Percentiles rank a stretch among this genome's conserved stretches.
Conservation (phyloP, 2,888 invertebrate species). For the Pseudanteris insignis region DNA sequence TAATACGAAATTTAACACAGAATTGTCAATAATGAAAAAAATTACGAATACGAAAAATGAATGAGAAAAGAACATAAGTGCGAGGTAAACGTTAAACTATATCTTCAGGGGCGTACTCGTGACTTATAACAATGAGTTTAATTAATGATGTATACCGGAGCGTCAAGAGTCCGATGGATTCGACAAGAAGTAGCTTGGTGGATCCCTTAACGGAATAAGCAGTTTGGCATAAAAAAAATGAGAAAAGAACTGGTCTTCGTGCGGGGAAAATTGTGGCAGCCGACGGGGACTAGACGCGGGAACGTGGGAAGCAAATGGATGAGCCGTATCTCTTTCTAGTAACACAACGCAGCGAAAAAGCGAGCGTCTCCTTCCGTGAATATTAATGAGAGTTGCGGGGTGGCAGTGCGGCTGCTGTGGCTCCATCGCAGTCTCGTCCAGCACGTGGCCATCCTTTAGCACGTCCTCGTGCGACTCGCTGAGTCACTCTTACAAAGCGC, state of each 20-base stretch:
- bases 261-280: too few species aligned
- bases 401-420: conserved; percentile 46
- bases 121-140: too few species aligned
- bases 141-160: too few species aligned
- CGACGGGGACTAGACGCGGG: too few species aligned
- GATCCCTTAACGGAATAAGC: conserved; percentile 16
- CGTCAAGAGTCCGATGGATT: too few species aligned
- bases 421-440: conserved; percentile 47
- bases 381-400: conserved; percentile 58
- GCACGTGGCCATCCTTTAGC: conserved; percentile 53
- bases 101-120: too few species aligned
- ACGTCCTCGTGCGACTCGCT: conserved; percentile 48
- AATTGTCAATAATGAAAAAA: too few species aligned
- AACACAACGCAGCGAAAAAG: conserved; percentile 61
- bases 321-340: conserved; percentile 60
- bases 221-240: conserved; percentile 4
- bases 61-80: too few species aligned
- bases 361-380: conserved; percentile 58
- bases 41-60: too few species aligned
- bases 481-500: conserved; percentile 48
- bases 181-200: neutral
- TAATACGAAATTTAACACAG: too few species aligned
- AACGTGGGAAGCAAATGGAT: conserved; percentile 28
- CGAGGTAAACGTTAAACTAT: too few species aligned
- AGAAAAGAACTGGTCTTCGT: too few species aligned